Conservation (phyloP, 2,888 invertebrate genomes). For the Eupsilia transversa region DNA sequence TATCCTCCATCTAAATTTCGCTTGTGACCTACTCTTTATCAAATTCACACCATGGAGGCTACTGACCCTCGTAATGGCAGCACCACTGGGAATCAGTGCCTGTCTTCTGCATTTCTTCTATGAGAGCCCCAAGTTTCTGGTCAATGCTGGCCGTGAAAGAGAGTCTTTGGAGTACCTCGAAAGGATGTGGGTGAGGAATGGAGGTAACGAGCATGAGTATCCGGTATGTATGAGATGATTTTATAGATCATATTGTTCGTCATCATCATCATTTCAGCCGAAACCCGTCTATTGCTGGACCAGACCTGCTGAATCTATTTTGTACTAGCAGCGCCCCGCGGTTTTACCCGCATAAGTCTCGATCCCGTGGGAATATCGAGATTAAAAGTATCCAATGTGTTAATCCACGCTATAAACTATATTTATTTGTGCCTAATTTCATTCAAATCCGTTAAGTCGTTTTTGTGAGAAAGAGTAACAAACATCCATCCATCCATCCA, state of each 20-base stretch:
- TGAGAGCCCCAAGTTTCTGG: slow-evolving; percentile 93
- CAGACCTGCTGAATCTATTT: background rate
- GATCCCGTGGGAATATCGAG: too few species aligned
- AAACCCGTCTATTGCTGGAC: background rate
- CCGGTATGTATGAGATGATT: slow-evolving; percentile 45
- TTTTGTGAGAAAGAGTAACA: too few species aligned
- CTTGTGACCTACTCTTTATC: slow-evolving; percentile 66
- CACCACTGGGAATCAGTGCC: slow-evolving; percentile 91
- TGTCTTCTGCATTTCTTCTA: slow-evolving; percentile 88
- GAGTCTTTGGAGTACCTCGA: slow-evolving; percentile 90
- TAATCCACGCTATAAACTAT: too few species aligned
- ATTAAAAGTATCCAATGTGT: too few species aligned
- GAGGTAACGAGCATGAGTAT: slow-evolving; percentile 61
- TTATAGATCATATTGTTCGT: too few species aligned
- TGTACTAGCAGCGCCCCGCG: too few species aligned
- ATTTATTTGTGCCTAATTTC: too few species aligned
- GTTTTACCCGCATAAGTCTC: too few species aligned
- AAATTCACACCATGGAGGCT: slow-evolving; percentile 76
- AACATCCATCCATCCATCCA: too few species aligned
- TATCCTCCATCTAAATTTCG: slow-evolving; percentile 68
- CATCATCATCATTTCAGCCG: background rate
- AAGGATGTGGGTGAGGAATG: slow-evolving; percentile 90
- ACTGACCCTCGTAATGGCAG: slow-evolving; percentile 77
- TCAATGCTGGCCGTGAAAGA: slow-evolving; percentile 90
- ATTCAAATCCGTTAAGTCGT: too few species aligned